Evolutionary conservation across 2,888 invertebrate species (phyloP).

Genomic region (Idaea straminata): DNA sequence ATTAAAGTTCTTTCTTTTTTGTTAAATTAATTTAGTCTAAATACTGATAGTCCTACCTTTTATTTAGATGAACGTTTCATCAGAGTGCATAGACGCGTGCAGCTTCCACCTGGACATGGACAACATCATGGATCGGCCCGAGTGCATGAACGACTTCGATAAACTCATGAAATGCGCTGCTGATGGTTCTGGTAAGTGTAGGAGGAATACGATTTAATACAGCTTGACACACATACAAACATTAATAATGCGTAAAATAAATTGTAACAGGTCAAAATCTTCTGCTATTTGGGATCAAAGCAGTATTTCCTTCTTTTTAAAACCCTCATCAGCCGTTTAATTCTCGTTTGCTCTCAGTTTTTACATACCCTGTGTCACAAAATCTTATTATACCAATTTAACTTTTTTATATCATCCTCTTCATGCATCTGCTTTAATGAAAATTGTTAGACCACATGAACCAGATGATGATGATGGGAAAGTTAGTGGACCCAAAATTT

Average conservation of each 20-base stretch:
- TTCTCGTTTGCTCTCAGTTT: not conserved
- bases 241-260: no score
- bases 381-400: no score
- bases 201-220: no score
- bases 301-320: no score
- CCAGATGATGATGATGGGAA: no score
- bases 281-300: no score
- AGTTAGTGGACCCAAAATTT: not conserved
- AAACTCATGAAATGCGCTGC: conserved; percentile 93
- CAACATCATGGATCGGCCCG: conserved; percentile 88
- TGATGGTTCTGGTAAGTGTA: conserved; percentile 82
- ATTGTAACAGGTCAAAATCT: no score
- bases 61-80: conserved; percentile 84
- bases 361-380: no score
- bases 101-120: conserved; percentile 91
- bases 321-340: not conserved
- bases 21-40: not conserved
- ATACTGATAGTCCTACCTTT: not conserved
- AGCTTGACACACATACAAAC: no score
- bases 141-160: conserved; percentile 90
- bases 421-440: no score
- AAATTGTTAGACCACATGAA: no score
- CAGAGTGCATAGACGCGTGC: conserved; percentile 90
- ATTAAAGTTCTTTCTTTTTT: not conserved
- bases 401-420: no score